Percentiles rank a stretch among this genome's conserved stretches.
phyloP scores from a whole-genome alignment of 1,140 invertebrate genomes.

The Philopotamus ludificatus region DNA sequence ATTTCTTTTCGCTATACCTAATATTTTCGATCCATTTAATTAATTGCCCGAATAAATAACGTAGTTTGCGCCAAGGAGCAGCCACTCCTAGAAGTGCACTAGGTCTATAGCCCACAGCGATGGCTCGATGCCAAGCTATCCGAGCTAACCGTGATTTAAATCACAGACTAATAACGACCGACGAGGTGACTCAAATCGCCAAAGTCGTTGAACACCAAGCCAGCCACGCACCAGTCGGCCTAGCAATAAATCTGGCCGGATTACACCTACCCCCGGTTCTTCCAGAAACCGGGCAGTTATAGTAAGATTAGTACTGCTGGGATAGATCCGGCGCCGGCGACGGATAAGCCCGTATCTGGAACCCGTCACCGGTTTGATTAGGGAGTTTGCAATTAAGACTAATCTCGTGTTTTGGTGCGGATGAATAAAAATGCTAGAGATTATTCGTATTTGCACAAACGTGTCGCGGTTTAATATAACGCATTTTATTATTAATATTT shows the following conservation, averaged over 20 bases:
- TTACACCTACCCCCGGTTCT: not conserved
- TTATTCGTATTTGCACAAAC: not conserved
- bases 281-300: not conserved
- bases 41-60: too few species aligned
- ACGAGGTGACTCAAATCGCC: not conserved
- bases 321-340: not conserved
- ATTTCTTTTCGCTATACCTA: too few species aligned
- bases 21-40: not conserved
- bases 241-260: slow-evolving; percentile 15
- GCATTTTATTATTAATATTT: too few species aligned
- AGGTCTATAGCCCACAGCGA: slow-evolving; percentile 15
- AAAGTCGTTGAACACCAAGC: slow-evolving; percentile 20
- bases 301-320: not conserved
- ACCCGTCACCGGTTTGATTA: not conserved
- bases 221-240: slow-evolving; percentile 11
- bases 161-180: not conserved
- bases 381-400: not conserved
- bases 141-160: slow-evolving; percentile 19
- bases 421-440: not conserved
- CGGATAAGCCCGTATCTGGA: not conserved
- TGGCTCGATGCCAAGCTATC: slow-evolving; percentile 15
- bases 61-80: too few species aligned
- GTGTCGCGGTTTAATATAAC: too few species aligned
- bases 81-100: too few species aligned
- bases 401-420: not conserved